Conservation (phyloP, 2,797 vertebrate genomes). For the Ctenosaura bakeri region DNA sequence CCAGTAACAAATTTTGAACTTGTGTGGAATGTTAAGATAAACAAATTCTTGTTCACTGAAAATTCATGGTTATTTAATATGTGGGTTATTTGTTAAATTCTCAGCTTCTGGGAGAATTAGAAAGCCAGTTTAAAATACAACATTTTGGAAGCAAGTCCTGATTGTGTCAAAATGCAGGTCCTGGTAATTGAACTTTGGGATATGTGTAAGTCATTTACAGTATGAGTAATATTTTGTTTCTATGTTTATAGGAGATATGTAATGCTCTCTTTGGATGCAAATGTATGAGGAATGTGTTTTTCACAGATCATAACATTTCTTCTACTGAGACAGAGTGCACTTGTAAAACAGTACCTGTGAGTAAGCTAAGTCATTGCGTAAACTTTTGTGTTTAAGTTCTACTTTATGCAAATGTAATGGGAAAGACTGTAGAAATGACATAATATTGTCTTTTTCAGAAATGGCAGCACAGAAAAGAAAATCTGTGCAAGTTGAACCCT, state of each 20-base stretch:
- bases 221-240: constrained; percentile 52
- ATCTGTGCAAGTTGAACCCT: constrained; percentile 76
- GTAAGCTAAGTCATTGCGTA: constrained; percentile 69
- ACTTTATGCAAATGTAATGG: background rate
- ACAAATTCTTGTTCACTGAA: background rate
- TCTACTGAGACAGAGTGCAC: constrained; percentile 77
- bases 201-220: constrained; percentile 40
- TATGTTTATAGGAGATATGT: constrained; percentile 76
- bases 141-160: background rate
- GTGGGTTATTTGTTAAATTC: background rate
- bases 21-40: background rate
- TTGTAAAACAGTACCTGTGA: constrained; percentile 81
- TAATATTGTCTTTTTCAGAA: constrained; percentile 79
- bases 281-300: constrained; percentile 82
- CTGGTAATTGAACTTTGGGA: background rate
- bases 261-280: constrained; percentile 70
- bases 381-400: constrained; percentile 50
- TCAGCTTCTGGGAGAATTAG: background rate
- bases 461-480: constrained; percentile 84
- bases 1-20: background rate
- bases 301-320: constrained; percentile 79
- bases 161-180: background rate
- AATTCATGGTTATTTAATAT: background rate
- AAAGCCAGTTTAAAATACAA: background rate
- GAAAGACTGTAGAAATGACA: constrained; percentile 44